Base-by-base conservation (phyloP, 2,797 vertebrate genomes). In the Apogon talboti region DNA sequence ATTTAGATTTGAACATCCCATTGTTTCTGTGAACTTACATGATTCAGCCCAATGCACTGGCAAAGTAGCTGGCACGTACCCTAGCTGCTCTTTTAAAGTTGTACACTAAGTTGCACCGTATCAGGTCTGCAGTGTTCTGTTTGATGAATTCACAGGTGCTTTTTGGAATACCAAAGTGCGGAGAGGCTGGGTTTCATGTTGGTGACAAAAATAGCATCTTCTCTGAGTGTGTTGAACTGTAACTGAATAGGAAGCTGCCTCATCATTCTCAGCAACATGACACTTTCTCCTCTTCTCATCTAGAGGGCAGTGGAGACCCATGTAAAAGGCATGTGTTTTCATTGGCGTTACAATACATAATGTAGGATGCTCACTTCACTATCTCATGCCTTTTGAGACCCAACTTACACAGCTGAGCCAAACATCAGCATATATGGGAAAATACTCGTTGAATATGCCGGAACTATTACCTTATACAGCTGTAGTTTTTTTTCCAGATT, bases 291-390 rank as follows among this genome's bases (percentile, higher is more conserved):
- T 46, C 3, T 45, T 59, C 37, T 78, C 87, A 60, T 78, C 85
- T 83, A 91, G 92, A 88, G 86, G 91, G 89, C 87, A 89, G 89
- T 90, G 79, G 65, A 88, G 86, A 63, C 66, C 80, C 68, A 15
- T 8, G 45, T 3, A 74, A 83, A 73, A 48, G 33, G 7, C 15
- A 24, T 24, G 21, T 0, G n/a, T 0, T 41, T 16, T 76, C 50
- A 56, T 15, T 28, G 38, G 53, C 56, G 64, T 83, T 66, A 60
- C 74, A 50, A 15, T 49, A 55, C 76, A 86, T 74, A 66, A 59
- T 66, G 74, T 80, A 86, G 47, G 58, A 35, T 45, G 53, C 66
- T 75, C 74, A 72, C 71, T 72, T 84, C 74, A 53, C 69, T 50
- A 44, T 78, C 67, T 67, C 21, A 48, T 18, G 28, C 50, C 71